These are phyloP conservation scores for Lasioglossum marginatum DNA, from an alignment of 2,888 invertebrate genomes.

Conservation along the genomic window DNA sequence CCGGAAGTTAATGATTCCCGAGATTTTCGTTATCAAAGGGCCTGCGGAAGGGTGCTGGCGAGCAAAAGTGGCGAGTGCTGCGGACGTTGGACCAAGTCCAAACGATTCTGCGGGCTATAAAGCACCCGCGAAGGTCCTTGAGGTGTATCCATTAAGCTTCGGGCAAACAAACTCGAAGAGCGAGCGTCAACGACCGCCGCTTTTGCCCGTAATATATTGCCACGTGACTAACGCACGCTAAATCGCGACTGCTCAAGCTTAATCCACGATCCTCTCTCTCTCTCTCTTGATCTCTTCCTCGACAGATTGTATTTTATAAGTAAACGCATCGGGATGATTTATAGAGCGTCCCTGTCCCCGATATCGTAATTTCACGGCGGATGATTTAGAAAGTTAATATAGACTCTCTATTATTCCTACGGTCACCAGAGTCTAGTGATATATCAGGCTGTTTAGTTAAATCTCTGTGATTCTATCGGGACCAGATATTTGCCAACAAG, in stretches of 20 bases:
- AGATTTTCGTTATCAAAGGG: slow-evolving; percentile 50
- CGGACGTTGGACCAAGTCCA: slow-evolving; percentile 76
- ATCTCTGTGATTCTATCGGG: background rate
- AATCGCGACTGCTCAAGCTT: slow-evolving; percentile 56
- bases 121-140: slow-evolving; percentile 74
- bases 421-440: background rate
- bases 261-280: background rate
- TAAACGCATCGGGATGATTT: slow-evolving; percentile 70
- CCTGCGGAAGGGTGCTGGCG: slow-evolving; percentile 42
- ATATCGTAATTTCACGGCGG: slow-evolving; percentile 45
- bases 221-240: slow-evolving; percentile 72
- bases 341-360: slow-evolving; percentile 52
- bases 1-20: slow-evolving; percentile 59
- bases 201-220: slow-evolving; percentile 76
- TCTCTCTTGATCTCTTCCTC: slow-evolving; percentile 51
- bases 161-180: slow-evolving; percentile 78
- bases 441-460: background rate
- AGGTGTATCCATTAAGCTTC: slow-evolving; percentile 78
- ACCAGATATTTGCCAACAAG: background rate
- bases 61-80: slow-evolving; percentile 65
- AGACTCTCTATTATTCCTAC: background rate
- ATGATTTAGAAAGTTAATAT: slow-evolving; percentile 32
- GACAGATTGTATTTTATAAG: slow-evolving; percentile 75
- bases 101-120: slow-evolving; percentile 75
- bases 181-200: slow-evolving; percentile 76